phyloP scores from a whole-genome alignment of 2,797 vertebrate species.

The Coccyzus lansbergi region DNA sequence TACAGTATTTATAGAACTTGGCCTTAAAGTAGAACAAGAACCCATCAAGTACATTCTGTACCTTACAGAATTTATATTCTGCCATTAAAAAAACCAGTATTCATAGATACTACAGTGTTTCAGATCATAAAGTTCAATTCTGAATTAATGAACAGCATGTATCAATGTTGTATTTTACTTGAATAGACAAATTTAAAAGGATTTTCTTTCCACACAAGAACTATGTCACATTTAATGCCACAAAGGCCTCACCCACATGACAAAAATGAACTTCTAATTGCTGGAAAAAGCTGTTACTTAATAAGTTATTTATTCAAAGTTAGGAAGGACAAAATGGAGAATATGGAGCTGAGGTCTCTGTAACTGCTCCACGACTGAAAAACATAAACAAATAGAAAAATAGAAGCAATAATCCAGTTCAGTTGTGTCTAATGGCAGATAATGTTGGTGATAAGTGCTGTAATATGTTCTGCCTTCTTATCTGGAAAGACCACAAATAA shows the following conservation, averaged over 20 bases:
- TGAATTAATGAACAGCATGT: not conserved
- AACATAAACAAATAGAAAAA: conserved; percentile 54
- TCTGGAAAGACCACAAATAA: conserved; percentile 43
- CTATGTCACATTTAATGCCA: not conserved
- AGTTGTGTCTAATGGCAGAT: conserved; percentile 55
- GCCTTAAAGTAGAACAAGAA: not conserved
- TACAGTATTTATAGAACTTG: not conserved
- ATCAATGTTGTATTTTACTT: not conserved
- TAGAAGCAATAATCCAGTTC: not conserved
- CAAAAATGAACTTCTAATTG: not conserved
- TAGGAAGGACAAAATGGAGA: not conserved
- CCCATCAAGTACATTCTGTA: not conserved
- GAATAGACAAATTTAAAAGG: not conserved
- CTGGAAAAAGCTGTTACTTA: not conserved
- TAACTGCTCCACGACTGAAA: not conserved
- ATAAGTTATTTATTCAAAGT: not conserved
- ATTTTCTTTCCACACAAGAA: not conserved
- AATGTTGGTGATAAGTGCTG: conserved; percentile 34
- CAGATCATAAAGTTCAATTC: not conserved
- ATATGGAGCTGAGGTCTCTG: not conserved
- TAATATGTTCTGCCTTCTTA: conserved; percentile 32
- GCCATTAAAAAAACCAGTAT: not conserved
- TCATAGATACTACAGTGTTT: not conserved
- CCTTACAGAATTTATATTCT: not conserved
- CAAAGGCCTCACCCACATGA: not conserved